Evolutionary conservation across 2,113 vertebrate genomes (phyloP).

Genomic region (Philantomba maxwellii): DNA sequence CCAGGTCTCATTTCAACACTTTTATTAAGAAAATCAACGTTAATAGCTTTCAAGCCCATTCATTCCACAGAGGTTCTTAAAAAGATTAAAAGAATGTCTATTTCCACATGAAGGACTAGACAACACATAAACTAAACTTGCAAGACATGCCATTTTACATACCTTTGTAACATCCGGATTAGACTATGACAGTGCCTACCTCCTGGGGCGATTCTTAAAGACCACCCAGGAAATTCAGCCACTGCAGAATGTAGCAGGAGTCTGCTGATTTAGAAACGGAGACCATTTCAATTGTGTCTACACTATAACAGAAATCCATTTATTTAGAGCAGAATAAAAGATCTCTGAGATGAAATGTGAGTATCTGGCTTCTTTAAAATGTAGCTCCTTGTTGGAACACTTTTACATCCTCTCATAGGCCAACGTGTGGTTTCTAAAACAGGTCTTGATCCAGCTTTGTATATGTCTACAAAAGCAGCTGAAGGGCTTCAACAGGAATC

Average conservation of each 20-base stretch:
- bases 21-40: slow-evolving; percentile 31
- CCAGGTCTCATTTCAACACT: slow-evolving; percentile 16
- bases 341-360: neutral
- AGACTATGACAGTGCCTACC: slow-evolving; percentile 26
- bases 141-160: slow-evolving; percentile 63
- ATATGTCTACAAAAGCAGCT: neutral
- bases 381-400: neutral
- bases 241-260: neutral
- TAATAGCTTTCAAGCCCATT: slow-evolving; percentile 49
- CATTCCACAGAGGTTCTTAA: slow-evolving; percentile 49
- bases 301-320: neutral
- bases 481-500: neutral
- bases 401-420: neutral
- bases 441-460: neutral
- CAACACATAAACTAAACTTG: slow-evolving; percentile 62
- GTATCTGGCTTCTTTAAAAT: neutral
- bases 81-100: slow-evolving; percentile 51
- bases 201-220: slow-evolving; percentile 42
- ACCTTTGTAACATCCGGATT: slow-evolving; percentile 66
- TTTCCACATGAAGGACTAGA: slow-evolving; percentile 47
- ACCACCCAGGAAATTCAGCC: slow-evolving; percentile 64
- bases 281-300: neutral
- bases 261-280: neutral
- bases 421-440: neutral
- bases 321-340: neutral